Percentiles rank a stretch among this genome's conserved stretches.
Conservation (phyloP, 2,888 invertebrate genomes). For the Lithophane semibrunnea region DNA sequence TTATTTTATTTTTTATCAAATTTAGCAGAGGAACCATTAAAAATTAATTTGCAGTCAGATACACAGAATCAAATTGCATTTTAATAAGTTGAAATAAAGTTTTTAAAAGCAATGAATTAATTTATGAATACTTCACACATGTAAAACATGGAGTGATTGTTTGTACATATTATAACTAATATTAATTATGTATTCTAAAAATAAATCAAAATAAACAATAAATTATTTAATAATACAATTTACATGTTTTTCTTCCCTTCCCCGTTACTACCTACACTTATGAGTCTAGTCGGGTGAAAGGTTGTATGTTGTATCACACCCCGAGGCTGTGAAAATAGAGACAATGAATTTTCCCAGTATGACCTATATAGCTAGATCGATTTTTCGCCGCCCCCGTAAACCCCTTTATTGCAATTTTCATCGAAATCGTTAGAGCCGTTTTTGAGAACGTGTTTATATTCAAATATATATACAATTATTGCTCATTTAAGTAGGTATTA, state of each 20-base stretch:
- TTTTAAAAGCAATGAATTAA: slow-evolving; percentile 18
- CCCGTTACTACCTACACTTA: neutral
- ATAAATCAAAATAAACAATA: slow-evolving; percentile 22
- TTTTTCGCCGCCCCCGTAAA: no score
- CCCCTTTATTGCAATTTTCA: no score
- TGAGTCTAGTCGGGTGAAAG: no score
- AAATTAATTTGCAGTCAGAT: neutral
- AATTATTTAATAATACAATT: slow-evolving; percentile 2
- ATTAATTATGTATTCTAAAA: slow-evolving; percentile 34
- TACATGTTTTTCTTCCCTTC: neutral
- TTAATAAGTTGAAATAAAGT: neutral
- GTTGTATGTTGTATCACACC: no score
- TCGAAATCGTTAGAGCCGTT: no score
- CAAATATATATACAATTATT: no score
- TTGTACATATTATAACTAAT: slow-evolving; percentile 33
- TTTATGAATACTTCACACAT: slow-evolving; percentile 33
- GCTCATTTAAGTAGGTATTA: no score
- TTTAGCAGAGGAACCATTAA: neutral
- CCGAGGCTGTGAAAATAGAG: no score
- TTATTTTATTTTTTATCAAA: neutral
- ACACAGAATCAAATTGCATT: neutral
- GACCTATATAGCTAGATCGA: no score
- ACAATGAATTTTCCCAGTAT: no score
- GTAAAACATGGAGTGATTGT: slow-evolving; percentile 6
- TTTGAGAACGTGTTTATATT: no score